Conservation (phyloP, 2,797 vertebrate species). For the Trematomus bernacchii region DNA sequence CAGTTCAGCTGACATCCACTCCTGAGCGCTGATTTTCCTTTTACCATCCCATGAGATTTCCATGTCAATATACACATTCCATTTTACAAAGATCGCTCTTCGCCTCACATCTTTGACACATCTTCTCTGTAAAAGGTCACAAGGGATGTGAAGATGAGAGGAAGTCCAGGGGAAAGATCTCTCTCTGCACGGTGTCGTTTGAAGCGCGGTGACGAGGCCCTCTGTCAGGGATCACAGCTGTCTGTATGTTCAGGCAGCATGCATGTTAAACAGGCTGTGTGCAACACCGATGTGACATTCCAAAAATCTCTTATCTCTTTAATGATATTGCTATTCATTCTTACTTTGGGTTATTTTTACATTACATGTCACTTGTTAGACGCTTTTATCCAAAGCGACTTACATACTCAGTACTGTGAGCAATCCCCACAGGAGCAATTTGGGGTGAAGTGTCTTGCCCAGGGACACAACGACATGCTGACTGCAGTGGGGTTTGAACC, state of each 20-base stretch:
- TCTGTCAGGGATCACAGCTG: neutral
- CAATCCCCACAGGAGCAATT: too few species aligned
- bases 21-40: conserved; percentile 1
- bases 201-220: neutral
- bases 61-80: conserved; percentile 16
- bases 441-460: too few species aligned
- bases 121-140: conserved; percentile 34
- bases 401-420: too few species aligned
- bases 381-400: too few species aligned
- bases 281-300: too few species aligned
- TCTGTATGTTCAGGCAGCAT: neutral
- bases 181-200: neutral
- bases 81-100: conserved; percentile 18
- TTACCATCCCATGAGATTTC: neutral
- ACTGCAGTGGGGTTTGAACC: too few species aligned
- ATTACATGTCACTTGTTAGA: too few species aligned
- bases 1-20: conserved; percentile 12
- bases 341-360: too few species aligned
- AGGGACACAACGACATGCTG: too few species aligned
- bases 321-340: too few species aligned
- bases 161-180: neutral
- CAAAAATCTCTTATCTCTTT: too few species aligned
- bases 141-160: neutral
- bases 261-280: neutral
- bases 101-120: conserved; percentile 13